These are phyloP conservation scores for Prinia subflava DNA, from an alignment of 2,113 vertebrate genomes.

Conservation along the genomic window DNA sequence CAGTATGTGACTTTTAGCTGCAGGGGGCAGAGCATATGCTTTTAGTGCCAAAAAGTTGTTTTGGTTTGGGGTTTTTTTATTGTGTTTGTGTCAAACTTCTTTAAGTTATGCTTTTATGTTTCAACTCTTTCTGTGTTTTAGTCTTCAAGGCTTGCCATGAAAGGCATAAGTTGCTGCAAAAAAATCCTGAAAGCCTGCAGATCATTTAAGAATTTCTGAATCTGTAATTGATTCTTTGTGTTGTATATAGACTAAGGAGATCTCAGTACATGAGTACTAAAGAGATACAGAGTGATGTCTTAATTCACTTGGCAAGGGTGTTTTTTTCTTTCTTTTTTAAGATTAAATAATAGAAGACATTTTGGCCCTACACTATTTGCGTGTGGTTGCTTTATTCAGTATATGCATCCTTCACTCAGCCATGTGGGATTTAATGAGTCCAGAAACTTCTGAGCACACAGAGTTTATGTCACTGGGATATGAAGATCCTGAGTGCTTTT, in stretches of 20 bases:
- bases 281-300: background rate
- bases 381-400: background rate
- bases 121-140: constrained; percentile 3
- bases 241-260: background rate
- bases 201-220: background rate
- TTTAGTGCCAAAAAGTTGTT: constrained; percentile 53
- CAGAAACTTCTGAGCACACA: background rate
- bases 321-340: background rate
- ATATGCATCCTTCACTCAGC: background rate
- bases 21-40: constrained; percentile 66
- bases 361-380: background rate
- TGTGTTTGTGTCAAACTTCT: constrained; percentile 49
- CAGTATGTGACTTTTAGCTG: constrained; percentile 65
- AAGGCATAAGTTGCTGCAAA: background rate
- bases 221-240: background rate
- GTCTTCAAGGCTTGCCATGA: background rate
- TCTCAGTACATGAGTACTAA: background rate
- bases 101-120: constrained; percentile 13
- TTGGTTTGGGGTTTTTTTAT: background rate
- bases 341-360: background rate
- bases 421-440: background rate
- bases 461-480: background rate
- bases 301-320: background rate
- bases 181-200: background rate
- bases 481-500: background rate